These are phyloP conservation scores for Riptortus pedestris DNA, from an alignment of 1,140 invertebrate species.

Conservation along the genomic window DNA sequence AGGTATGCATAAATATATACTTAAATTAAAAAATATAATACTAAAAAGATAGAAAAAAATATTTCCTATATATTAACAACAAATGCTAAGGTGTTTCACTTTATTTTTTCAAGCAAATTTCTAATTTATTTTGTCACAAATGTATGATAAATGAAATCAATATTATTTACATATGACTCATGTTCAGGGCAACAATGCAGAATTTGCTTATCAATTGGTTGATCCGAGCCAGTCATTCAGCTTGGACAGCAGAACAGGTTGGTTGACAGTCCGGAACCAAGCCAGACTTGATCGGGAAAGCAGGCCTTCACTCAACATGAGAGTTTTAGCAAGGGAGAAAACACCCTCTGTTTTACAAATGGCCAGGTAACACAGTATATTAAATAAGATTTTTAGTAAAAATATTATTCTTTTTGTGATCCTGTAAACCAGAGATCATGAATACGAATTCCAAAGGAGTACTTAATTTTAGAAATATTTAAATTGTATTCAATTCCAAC, in stretches of 20 bases:
- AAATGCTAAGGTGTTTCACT: neutral
- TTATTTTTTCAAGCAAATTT: neutral
- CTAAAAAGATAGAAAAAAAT: neutral
- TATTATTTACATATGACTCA: too few species aligned
- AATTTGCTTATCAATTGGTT: constrained; percentile 67
- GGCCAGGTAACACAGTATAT: constrained; percentile 13
- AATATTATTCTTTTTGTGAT: too few species aligned
- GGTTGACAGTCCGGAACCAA: constrained; percentile 74
- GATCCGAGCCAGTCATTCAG: constrained; percentile 65
- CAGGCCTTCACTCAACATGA: constrained; percentile 53
- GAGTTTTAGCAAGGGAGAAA: constrained; percentile 65
- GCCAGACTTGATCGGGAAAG: constrained; percentile 66
- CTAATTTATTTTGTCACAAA: too few species aligned
- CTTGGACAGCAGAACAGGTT: constrained; percentile 65
- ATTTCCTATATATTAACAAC: neutral
- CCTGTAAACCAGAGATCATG: too few species aligned
- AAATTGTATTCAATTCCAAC: too few species aligned
- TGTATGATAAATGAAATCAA: too few species aligned
- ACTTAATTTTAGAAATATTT: too few species aligned
- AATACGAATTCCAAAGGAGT: too few species aligned
- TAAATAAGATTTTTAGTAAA: too few species aligned
- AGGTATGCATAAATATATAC: constrained; percentile 36
- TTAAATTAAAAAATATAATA: neutral
- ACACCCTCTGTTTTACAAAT: constrained; percentile 44
- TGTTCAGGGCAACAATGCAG: constrained; percentile 63